These are phyloP conservation scores for Galeruca laticollis DNA, from an alignment of 2,888 invertebrate genomes.

Conservation along the genomic window DNA sequence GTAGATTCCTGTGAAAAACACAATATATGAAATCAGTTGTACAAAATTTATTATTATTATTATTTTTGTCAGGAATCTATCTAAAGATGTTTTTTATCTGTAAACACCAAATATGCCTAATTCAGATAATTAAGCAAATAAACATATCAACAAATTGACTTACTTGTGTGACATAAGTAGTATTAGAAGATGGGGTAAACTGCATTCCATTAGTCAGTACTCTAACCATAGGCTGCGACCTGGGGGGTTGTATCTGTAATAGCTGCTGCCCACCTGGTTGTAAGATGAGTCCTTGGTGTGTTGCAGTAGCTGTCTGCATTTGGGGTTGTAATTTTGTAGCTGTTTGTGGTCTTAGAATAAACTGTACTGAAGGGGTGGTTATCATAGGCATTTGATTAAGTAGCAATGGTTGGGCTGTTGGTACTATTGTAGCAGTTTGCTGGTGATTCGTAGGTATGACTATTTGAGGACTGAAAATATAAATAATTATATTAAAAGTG, in stretches of 20 bases:
- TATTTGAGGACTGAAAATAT: conserved; percentile 62
- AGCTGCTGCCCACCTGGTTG: conserved; percentile 63
- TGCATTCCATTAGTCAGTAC: conserved; percentile 72
- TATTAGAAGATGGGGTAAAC: conserved; percentile 63
- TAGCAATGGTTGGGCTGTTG: conserved; percentile 63
- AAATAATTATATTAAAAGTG: conserved; percentile 10
- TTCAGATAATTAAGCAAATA: not conserved
- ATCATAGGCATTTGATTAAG: conserved; percentile 66
- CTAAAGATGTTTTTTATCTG: too few relatives aligned
- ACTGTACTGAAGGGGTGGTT: conserved; percentile 76
- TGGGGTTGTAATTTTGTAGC: conserved; percentile 66
- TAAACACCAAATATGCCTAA: too few relatives aligned
- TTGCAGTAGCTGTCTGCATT: conserved; percentile 57
- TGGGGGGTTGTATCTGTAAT: conserved; percentile 59
- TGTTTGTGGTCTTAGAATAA: conserved; percentile 77
- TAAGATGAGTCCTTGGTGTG: conserved; percentile 63
- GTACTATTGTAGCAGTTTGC: conserved; percentile 62
- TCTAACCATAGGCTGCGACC: conserved; percentile 67
- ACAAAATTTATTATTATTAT: too few relatives aligned
- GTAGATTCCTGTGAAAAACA: too few relatives aligned
- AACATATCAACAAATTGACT: conserved; percentile 23
- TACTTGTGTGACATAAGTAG: conserved; percentile 61
- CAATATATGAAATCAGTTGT: too few relatives aligned
- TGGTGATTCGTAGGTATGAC: conserved; percentile 63
- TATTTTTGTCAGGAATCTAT: too few relatives aligned